phyloP scores from a whole-genome alignment of 2,113 vertebrate genomes.

The Austrofundulus limnaeus region DNA sequence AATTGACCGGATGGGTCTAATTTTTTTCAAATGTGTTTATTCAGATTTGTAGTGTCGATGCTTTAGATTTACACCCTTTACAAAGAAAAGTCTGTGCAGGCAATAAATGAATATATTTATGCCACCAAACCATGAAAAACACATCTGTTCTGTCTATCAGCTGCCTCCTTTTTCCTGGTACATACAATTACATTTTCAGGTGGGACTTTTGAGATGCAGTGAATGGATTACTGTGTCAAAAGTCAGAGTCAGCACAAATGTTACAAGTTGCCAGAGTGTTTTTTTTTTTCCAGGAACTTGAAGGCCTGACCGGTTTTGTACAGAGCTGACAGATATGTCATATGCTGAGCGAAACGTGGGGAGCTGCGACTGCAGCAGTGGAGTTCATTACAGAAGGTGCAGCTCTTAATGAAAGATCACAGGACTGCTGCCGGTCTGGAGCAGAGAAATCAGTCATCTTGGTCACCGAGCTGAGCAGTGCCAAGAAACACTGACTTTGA shows the following conservation, averaged over 20 bases:
- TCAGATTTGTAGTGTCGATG: no score
- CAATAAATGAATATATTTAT: not conserved
- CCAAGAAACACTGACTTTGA: slow-evolving; percentile 25
- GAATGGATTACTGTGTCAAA: slow-evolving; percentile 5
- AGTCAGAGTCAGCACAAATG: slow-evolving; percentile 7
- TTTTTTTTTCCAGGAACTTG: slow-evolving; percentile 19
- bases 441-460: slow-evolving; percentile 41
- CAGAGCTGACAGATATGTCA: slow-evolving; percentile 24
- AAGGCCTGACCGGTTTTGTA: slow-evolving; percentile 1
- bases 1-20: no score
- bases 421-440: slow-evolving; percentile 22
- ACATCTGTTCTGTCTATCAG: slow-evolving; percentile 19
- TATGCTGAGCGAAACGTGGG: slow-evolving; percentile 19
- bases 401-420: slow-evolving; percentile 52
- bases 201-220: not conserved
- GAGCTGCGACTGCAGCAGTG: slow-evolving; percentile 13
- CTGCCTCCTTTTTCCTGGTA: not conserved
- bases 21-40: no score
- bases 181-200: not conserved
- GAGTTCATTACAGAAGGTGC: slow-evolving; percentile 38
- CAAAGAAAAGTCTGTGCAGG: no score
- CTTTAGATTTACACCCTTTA: no score
- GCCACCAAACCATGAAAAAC: slow-evolving; percentile 17
- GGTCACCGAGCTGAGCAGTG: slow-evolving; percentile 4
- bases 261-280: slow-evolving; percentile 1